Percentiles rank a stretch among this genome's conserved stretches.
phyloP scores from a whole-genome alignment of 2,797 vertebrate genomes.

The Cuculus canorus region DNA sequence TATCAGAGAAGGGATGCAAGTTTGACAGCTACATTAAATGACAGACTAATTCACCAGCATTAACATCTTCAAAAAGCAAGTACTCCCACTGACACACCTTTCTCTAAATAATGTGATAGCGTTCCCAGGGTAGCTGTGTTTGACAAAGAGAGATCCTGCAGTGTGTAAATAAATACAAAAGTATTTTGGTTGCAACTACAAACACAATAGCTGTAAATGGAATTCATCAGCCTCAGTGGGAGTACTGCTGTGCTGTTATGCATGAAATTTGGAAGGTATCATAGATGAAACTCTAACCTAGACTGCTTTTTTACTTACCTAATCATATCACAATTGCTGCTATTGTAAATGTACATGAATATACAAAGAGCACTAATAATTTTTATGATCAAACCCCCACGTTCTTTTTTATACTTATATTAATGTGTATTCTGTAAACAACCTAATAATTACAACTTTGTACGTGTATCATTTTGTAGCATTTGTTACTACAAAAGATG shows the following conservation, averaged over 20 bases:
- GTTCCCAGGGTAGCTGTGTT: neutral
- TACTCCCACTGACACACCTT: neutral
- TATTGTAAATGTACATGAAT: slow-evolving; percentile 65
- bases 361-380: slow-evolving; percentile 50
- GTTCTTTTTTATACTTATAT: slow-evolving; percentile 65
- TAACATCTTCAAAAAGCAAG: neutral
- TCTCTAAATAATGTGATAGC: neutral
- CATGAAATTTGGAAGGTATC: neutral
- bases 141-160: neutral
- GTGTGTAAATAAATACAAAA: neutral
- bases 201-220: neutral
- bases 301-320: neutral
- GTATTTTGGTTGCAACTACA: neutral
- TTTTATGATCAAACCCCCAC: slow-evolving; percentile 31
- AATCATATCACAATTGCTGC: slow-evolving; percentile 51
- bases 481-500: slow-evolving; percentile 30
- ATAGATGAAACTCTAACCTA: neutral
- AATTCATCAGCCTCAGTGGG: neutral
- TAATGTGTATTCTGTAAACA: slow-evolving; percentile 52
- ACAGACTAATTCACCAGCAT: neutral
- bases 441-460: slow-evolving; percentile 55
- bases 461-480: slow-evolving; percentile 45
- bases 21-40: neutral
- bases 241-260: neutral
- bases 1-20: neutral